Percentiles rank a stretch among this genome's conserved stretches.
These are phyloP conservation scores for Mythimna ferrago DNA, from an alignment of 2,888 invertebrate species.

Conservation along the genomic window DNA sequence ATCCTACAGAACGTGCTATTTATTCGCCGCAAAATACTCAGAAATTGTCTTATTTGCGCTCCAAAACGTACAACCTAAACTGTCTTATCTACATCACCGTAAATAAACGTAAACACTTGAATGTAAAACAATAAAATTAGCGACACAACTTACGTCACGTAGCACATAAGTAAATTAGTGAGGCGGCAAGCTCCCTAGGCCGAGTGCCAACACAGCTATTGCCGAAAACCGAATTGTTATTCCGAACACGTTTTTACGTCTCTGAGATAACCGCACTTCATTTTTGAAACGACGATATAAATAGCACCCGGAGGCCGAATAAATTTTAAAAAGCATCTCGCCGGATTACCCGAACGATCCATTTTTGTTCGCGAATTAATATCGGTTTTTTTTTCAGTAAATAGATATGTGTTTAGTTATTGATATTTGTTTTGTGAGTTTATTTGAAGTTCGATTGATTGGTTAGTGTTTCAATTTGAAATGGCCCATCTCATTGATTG, in stretches of 20 bases:
- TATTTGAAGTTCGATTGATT: conserved; percentile 21
- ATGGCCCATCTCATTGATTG: conserved; percentile 9
- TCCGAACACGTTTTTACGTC: conserved; percentile 86
- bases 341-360: conserved; percentile 63
- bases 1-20: conserved; percentile 1
- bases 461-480: conserved; percentile 20
- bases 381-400: conserved; percentile 55
- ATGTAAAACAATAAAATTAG: conserved; percentile 61
- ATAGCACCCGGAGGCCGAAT: conserved; percentile 87
- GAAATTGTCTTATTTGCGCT: conserved; percentile 26
- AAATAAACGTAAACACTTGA: conserved; percentile 47
- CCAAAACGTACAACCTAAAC: conserved; percentile 35
- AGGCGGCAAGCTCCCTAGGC: conserved; percentile 54
- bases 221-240: conserved; percentile 77
- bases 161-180: conserved; percentile 63
- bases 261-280: conserved; percentile 88
- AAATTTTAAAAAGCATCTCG: conserved; percentile 88
- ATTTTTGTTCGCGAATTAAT: conserved; percentile 69
- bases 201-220: conserved; percentile 59
- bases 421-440: conserved; percentile 41
- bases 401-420: conserved; percentile 54
- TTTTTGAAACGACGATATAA: conserved; percentile 89
- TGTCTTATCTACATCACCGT: conserved; percentile 48
- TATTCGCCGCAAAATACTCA: conserved; percentile 21
- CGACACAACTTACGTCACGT: conserved; percentile 60